Conservation (phyloP, 1,140 invertebrate species). For the Notospermus geniculatus region DNA sequence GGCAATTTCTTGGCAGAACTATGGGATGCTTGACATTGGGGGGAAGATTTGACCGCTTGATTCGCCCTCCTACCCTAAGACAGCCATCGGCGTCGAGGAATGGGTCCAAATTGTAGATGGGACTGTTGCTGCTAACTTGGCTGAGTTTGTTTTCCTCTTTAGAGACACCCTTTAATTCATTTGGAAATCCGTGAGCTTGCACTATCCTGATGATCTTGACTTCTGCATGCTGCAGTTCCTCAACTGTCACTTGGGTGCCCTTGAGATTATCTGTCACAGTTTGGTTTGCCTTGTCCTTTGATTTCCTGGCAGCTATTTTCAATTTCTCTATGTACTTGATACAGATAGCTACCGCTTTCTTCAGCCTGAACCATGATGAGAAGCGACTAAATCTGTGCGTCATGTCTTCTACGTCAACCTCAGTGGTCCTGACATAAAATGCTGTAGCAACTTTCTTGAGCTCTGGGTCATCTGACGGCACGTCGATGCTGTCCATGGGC, state of each 20-base stretch:
- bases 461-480: neutral
- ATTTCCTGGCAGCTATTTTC: too few relatives aligned
- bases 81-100: neutral
- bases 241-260: neutral
- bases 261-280: too few relatives aligned
- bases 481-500: neutral
- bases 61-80: slow-evolving; percentile 3
- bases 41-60: neutral
- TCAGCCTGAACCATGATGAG: slow-evolving; percentile 7
- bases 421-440: neutral
- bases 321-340: too few relatives aligned
- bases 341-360: neutral
- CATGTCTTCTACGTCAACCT: neutral
- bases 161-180: neutral
- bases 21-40: slow-evolving; percentile 25
- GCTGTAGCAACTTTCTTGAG: neutral
- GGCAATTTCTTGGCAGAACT: slow-evolving; percentile 22
- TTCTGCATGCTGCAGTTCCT: neutral
- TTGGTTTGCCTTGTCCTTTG: too few relatives aligned
- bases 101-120: neutral
- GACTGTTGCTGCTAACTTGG: neutral
- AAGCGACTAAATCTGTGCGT: neutral
- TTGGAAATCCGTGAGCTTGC: neutral
- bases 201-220: neutral
- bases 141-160: neutral